phyloP scores from a whole-genome alignment of 1,140 invertebrate species.

The Lepeophtheirus salmonis region DNA sequence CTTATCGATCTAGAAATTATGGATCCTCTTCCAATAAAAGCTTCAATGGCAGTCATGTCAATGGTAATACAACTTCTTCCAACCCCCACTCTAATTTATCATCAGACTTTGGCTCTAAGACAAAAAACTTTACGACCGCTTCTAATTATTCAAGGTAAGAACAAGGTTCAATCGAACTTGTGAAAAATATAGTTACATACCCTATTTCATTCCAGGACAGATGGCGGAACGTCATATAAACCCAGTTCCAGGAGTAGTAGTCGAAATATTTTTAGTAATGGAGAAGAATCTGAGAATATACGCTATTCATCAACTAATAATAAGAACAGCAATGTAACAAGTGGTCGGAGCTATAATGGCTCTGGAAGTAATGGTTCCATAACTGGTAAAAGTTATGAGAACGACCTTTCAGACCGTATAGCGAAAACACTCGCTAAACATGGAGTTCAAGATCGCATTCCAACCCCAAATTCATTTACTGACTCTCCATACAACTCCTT shows the following conservation, averaged over 20 bases:
- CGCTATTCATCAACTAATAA: background rate
- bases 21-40: too few relatives aligned
- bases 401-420: background rate
- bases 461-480: background rate
- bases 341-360: background rate
- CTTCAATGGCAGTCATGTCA: too few relatives aligned
- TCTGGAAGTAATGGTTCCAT: background rate
- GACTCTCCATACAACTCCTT: background rate
- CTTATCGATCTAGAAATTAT: background rate
- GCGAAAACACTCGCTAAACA: background rate
- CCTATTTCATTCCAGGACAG: background rate
- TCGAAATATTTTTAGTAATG: background rate
- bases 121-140: background rate
- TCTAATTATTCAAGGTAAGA: background rate
- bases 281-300: background rate
- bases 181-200: too few relatives aligned
- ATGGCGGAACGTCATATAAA: background rate
- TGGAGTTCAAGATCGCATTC: background rate
- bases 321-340: background rate
- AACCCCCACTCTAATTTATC: background rate
- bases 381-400: too few relatives aligned
- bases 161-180: too few relatives aligned
- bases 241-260: background rate
- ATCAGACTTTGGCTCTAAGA: background rate
- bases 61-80: background rate